Percentiles rank a stretch among this genome's conserved stretches.
phyloP scores from a whole-genome alignment of 2,113 vertebrate genomes.

The Salminus brasiliensis region DNA sequence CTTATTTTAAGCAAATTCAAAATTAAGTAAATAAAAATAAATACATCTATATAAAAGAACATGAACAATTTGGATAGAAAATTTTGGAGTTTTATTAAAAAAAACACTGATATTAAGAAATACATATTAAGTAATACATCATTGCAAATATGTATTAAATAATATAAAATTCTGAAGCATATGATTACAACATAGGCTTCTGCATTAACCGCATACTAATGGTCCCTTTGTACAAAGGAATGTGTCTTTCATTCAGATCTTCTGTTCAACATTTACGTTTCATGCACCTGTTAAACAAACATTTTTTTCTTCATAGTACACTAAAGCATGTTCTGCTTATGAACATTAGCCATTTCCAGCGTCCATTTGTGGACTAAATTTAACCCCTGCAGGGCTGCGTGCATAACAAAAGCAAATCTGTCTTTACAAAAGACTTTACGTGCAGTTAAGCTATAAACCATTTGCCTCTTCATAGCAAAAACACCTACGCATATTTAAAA shows the following conservation, averaged over 20 bases:
- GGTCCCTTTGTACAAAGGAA: constrained; percentile 69
- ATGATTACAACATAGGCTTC: constrained; percentile 24
- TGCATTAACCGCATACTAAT: constrained; percentile 63
- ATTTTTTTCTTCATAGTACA: constrained; percentile 35
- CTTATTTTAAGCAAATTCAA: not conserved
- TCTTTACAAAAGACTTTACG: constrained; percentile 58
- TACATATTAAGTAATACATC: not conserved
- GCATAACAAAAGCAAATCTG: constrained; percentile 12
- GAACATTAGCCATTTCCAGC: constrained; percentile 51
- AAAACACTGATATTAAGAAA: not conserved
- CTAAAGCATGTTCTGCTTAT: constrained; percentile 38
- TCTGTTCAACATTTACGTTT: constrained; percentile 39
- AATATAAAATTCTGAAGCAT: constrained; percentile 5
- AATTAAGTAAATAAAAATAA: too few relatives aligned
- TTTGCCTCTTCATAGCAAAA: constrained; percentile 35
- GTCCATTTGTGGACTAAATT: constrained; percentile 35
- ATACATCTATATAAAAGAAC: not conserved
- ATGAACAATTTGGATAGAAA: too few relatives aligned
- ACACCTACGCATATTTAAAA: not conserved
- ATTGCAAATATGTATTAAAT: constrained; percentile 19
- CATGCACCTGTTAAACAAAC: constrained; percentile 11
- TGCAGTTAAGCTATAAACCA: not conserved
- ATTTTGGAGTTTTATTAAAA: constrained; percentile 13
- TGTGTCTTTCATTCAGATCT: constrained; percentile 56
- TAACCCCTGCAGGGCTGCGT: constrained; percentile 37